Conservation (phyloP, 2,113 vertebrate species). For the Glaucidium brasilianum region DNA sequence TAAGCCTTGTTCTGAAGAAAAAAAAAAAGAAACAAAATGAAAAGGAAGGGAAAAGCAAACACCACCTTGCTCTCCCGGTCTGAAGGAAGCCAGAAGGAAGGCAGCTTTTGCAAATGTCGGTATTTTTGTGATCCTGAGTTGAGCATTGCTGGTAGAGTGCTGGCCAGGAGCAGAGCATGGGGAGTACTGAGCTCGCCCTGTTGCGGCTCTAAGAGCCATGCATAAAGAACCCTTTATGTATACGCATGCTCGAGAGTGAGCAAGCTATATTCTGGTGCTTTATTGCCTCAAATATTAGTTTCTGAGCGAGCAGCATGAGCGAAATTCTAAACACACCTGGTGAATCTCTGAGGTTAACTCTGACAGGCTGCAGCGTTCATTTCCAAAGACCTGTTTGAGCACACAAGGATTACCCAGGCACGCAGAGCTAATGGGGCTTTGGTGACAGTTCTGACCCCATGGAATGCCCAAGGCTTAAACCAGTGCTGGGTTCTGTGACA, state of each 20-base stretch:
- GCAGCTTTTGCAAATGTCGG: not conserved
- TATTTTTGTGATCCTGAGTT: not conserved
- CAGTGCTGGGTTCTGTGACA: not conserved
- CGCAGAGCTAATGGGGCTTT: not conserved
- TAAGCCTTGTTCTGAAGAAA: not conserved
- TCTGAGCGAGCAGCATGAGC: not conserved
- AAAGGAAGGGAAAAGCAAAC: not conserved
- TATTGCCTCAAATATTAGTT: not conserved
- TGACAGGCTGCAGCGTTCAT: not conserved
- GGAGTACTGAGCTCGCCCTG: not conserved
- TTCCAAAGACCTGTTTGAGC: not conserved
- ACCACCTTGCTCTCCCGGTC: not conserved
- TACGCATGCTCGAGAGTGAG: not conserved
- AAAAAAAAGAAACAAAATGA: not conserved
- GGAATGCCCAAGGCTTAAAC: fast-evolving
- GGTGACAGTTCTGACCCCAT: fast-evolving
- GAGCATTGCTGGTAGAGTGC: not conserved
- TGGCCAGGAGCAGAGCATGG: not conserved
- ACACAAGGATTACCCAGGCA: not conserved
- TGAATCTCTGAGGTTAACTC: not conserved
- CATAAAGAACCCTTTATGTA: not conserved
- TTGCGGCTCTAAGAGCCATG: not conserved
- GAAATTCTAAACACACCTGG: not conserved
- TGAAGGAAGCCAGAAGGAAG: not conserved
- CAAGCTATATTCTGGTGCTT: not conserved